phyloP scores from a whole-genome alignment of 2,113 vertebrate species.

The Polypterus senegalus region DNA sequence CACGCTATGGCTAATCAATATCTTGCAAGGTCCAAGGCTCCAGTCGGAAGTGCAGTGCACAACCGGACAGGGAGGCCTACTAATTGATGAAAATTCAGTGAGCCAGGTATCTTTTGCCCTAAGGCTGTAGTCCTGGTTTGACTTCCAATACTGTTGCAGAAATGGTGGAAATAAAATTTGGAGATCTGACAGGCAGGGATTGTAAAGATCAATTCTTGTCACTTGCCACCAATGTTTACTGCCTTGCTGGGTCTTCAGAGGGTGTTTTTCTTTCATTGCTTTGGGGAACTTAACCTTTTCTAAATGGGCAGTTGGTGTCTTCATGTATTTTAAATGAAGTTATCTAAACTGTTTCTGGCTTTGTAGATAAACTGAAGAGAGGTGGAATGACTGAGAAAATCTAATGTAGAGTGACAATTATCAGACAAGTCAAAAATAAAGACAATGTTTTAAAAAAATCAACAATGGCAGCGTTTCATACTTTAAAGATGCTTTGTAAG shows the following conservation, averaged over 20 bases:
- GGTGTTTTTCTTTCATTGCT: conserved; percentile 51
- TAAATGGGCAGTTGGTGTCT: conserved; percentile 48
- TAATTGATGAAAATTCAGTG: conserved; percentile 91
- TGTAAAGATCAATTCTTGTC: conserved; percentile 67
- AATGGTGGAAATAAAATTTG: conserved; percentile 62
- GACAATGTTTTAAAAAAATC: not conserved
- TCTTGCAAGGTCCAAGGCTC: conserved; percentile 53
- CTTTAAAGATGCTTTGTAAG: too few species aligned
- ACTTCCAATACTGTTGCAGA: conserved; percentile 42
- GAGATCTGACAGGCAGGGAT: conserved; percentile 60
- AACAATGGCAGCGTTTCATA: not conserved
- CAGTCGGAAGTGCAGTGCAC: conserved; percentile 68
- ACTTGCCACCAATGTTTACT: conserved; percentile 66
- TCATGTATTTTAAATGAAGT: conserved; percentile 60
- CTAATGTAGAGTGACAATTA: not conserved
- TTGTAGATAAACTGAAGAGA: conserved; percentile 33
- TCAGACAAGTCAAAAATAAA: too few species aligned
- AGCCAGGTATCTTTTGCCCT: conserved; percentile 69
- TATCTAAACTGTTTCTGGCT: conserved; percentile 34
- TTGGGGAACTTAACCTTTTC: conserved; percentile 64
- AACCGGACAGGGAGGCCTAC: conserved; percentile 67
- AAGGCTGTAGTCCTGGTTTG: conserved; percentile 62
- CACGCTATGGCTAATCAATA: conserved; percentile 93
- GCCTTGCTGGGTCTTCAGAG: conserved; percentile 51
- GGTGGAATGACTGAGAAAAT: conserved; percentile 1